Conservation (phyloP, 2,797 vertebrate genomes). For the Muscicapa striata region DNA sequence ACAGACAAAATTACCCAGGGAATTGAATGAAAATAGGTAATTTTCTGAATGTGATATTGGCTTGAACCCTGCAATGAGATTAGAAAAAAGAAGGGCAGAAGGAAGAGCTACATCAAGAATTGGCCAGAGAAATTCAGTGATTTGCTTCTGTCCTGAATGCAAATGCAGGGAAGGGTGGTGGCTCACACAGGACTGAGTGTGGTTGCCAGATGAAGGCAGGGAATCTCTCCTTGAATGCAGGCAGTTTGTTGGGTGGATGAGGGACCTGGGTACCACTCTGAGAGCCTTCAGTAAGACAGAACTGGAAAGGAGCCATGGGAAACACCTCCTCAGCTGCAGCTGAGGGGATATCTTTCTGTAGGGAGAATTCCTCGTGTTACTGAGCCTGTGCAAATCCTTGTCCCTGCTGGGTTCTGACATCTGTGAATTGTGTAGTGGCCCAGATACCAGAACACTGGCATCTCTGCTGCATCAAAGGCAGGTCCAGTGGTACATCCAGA, state of each 20-base stretch:
- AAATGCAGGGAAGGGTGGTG: not conserved
- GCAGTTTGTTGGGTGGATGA: fast-evolving
- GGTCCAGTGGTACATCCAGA: not conserved
- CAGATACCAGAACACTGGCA: fast-evolving
- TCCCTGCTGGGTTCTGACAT: not conserved
- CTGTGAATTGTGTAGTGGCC: not conserved
- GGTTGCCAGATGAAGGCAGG: not conserved
- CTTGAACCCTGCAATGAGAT: not conserved
- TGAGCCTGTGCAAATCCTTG: not conserved
- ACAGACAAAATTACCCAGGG: not conserved
- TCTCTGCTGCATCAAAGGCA: not conserved
- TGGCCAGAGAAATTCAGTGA: not conserved
- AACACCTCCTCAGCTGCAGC: not conserved
- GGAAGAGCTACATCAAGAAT: not conserved
- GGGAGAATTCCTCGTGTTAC: not conserved
- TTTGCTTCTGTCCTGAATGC: not conserved
- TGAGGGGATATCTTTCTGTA: not conserved
- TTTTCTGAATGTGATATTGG: not conserved
- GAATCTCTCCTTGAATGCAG: not conserved
- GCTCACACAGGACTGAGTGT: not conserved
- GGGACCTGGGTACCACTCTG: not conserved
- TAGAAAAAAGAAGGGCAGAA: not conserved
- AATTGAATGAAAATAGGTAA: not conserved
- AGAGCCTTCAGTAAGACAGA: not conserved
- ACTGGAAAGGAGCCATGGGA: not conserved